Percentiles rank a stretch among this genome's conserved stretches.
These are phyloP conservation scores for Centropus bengalensis DNA, from an alignment of 2,113 vertebrate genomes.

Conservation along the genomic window DNA sequence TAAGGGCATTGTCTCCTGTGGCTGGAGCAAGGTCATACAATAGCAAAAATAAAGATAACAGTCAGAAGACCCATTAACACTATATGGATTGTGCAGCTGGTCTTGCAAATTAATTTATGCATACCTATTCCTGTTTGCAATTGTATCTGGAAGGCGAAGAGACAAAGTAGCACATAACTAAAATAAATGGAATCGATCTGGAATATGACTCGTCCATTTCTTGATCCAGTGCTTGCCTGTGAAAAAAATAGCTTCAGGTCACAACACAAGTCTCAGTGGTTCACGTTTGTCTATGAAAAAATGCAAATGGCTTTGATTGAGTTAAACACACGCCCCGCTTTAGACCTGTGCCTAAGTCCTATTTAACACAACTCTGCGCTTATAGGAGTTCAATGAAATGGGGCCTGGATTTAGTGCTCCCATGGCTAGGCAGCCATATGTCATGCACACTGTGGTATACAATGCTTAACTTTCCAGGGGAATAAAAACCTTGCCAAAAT, in stretches of 20 bases:
- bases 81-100: neutral
- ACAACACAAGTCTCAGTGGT: neutral
- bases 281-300: neutral
- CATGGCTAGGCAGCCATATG: conserved; percentile 26
- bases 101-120: neutral
- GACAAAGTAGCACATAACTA: neutral
- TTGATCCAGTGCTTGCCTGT: neutral
- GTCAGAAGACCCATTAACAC: neutral
- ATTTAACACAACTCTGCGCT: neutral
- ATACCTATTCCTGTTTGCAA: neutral
- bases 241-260: neutral
- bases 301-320: neutral
- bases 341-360: neutral
- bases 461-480: conserved; percentile 47
- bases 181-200: neutral
- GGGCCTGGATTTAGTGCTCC: neutral
- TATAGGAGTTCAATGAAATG: neutral
- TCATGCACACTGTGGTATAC: neutral
- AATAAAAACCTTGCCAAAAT: conserved; percentile 18
- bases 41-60: neutral
- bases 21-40: neutral
- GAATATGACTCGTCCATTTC: neutral
- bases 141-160: neutral
- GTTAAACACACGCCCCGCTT: neutral
- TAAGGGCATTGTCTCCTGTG: neutral